Evolutionary conservation across 2,888 invertebrate species (phyloP).

Genomic region (Eucriotettix oculatus): DNA sequence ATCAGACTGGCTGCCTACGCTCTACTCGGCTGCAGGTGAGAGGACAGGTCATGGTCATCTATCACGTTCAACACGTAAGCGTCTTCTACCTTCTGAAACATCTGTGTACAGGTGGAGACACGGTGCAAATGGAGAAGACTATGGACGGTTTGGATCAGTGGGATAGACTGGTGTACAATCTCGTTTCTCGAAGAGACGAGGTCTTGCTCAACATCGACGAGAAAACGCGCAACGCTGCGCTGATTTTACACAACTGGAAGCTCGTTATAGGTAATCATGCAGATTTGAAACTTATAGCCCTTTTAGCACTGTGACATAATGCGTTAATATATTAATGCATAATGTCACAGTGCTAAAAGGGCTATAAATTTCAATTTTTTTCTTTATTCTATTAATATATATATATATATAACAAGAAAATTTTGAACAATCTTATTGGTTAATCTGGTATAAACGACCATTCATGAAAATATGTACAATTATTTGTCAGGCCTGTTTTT

Average conservation of each 20-base stretch:
- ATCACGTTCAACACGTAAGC: neutral
- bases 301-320: too few species aligned
- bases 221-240: constrained; percentile 27
- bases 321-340: too few species aligned
- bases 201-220: constrained; percentile 58
- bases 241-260: constrained; percentile 32
- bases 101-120: constrained; percentile 16
- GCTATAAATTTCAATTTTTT: too few species aligned
- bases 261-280: constrained; percentile 28
- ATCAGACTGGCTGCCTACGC: constrained; percentile 35
- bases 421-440: too few species aligned
- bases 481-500: too few species aligned
- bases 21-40: constrained; percentile 23
- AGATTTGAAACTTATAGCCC: too few species aligned
- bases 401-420: too few species aligned
- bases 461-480: too few species aligned
- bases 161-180: constrained; percentile 38
- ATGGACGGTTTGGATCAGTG: constrained; percentile 55
- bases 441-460: too few species aligned
- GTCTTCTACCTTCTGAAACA: neutral
- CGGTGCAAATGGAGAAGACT: constrained; percentile 18
- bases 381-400: too few species aligned
- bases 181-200: constrained; percentile 36
- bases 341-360: too few species aligned
- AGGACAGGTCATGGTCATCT: neutral